phyloP scores from a whole-genome alignment of 2,888 invertebrate genomes.

The Callinectes sapidus region DNA sequence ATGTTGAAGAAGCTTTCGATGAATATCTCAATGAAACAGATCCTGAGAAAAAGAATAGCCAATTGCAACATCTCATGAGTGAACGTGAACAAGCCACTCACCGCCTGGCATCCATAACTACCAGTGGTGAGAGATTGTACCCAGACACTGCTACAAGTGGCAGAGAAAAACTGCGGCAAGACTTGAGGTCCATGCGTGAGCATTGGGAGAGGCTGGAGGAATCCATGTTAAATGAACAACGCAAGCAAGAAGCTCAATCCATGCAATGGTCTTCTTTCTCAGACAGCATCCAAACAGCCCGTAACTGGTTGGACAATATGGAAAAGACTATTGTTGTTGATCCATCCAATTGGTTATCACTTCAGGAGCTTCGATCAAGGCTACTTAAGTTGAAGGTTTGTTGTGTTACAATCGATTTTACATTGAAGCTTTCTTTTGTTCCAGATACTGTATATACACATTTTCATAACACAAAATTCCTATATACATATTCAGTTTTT shows the following conservation, averaged over 20 bases:
- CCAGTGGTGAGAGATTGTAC: conserved; percentile 90
- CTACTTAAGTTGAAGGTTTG: conserved; percentile 86
- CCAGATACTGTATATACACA: not conserved
- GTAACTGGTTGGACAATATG: conserved; percentile 90
- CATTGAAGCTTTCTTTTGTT: not conserved
- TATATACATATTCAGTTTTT: not conserved
- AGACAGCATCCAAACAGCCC: conserved; percentile 87
- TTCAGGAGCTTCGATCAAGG: conserved; percentile 90
- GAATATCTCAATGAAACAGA: conserved; percentile 77
- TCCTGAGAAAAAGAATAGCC: conserved; percentile 78
- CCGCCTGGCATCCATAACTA: conserved; percentile 84
- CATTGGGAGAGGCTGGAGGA: conserved; percentile 92
- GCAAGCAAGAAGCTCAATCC: conserved; percentile 88
- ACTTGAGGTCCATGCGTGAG: conserved; percentile 87
- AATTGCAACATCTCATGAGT: conserved; percentile 77
- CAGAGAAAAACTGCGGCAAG: conserved; percentile 90
- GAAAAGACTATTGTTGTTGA: conserved; percentile 82
- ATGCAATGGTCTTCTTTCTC: conserved; percentile 90
- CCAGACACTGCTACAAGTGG: conserved; percentile 95
- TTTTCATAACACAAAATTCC: not conserved
- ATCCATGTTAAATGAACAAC: conserved; percentile 88
- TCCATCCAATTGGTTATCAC: conserved; percentile 81
- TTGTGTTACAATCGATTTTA: not conserved
- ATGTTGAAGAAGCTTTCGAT: conserved; percentile 80
- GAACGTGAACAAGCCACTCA: conserved; percentile 91